Evolutionary conservation across 2,888 invertebrate species (phyloP), one percentile per base, ranked within the genome.

Genomic region (Trilocha varians): DNA sequence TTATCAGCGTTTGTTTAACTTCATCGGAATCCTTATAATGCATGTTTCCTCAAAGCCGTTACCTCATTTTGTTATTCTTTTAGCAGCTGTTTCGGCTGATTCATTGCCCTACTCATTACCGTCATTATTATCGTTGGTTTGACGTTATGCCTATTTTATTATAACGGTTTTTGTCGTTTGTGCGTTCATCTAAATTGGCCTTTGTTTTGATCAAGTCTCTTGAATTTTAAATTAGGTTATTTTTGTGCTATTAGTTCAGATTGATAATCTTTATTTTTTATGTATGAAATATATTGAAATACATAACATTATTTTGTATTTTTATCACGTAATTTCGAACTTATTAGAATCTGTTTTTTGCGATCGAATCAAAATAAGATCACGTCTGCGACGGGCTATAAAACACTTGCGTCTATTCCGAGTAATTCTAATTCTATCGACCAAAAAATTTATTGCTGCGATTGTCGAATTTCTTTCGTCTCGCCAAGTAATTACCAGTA

Each of bases 91-190:
- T 25, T 25, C 5, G 25, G 17, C 13, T 39, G 39, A 39, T 39
- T 39, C 34, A 39, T 32, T 38, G 8, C 13, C 16, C 13, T 33
- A 16, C 39, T 39, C 34, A 39, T 39, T 39, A 39, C 13, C 9
- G 14, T 39, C 33, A 39, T 39, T 34, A 39, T 3, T 34, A 39
- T 3, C 13, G 34, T 16, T 16, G 16, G 9, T 34, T n/a, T 5
- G 5, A 15, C 13, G 33, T 13, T 14, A 18, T 25, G 13, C 5
- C 16, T 39, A 13, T 15, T 15, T 38, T 38, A 33, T 34, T 34
- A 9, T 11, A 5, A 6, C 13, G 11, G 9, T 38, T 18, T 38
- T 14, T 38, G 38, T 13, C 9, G 3, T 25, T 15, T 14, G 15
- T 38, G 3, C 4, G n/a, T 32, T 25, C 4, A 3, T 3, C 11